Evolutionary conservation across 2,797 vertebrate species (phyloP).

Genomic region (Tachyglossus aculeatus): DNA sequence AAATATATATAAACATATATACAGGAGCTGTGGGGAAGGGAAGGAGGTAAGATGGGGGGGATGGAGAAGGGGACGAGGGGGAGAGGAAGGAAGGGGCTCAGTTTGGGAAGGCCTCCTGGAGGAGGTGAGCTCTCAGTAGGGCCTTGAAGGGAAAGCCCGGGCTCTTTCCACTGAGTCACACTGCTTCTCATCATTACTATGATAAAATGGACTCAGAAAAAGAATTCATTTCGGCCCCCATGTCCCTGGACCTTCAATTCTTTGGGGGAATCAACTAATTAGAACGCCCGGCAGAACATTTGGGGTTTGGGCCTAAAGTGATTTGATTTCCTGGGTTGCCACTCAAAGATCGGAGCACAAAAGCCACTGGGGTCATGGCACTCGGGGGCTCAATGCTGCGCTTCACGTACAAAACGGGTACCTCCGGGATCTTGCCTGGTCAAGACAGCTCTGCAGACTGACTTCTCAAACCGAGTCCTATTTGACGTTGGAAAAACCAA

Average conservation of each 20-base stretch:
- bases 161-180: too few relatives aligned
- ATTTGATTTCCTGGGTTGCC: neutral
- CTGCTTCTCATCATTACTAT: too few relatives aligned
- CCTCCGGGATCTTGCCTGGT: neutral
- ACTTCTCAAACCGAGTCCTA: neutral
- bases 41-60: too few relatives aligned
- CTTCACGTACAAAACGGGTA: neutral
- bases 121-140: too few relatives aligned
- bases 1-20: too few relatives aligned
- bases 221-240: neutral
- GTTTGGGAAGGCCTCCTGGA: too few relatives aligned
- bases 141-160: too few relatives aligned
- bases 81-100: too few relatives aligned
- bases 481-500: neutral
- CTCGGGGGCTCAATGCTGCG: rapidly evolving
- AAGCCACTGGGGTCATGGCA: neutral
- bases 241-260: neutral
- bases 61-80: too few relatives aligned
- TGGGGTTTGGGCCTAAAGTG: neutral
- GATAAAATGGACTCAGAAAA: neutral
- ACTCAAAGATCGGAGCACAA: neutral
- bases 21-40: too few relatives aligned
- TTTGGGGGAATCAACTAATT: neutral
- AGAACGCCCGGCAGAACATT: neutral
- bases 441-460: neutral